Conservation (phyloP, 1,140 invertebrate species). For the Papilio helenus region DNA sequence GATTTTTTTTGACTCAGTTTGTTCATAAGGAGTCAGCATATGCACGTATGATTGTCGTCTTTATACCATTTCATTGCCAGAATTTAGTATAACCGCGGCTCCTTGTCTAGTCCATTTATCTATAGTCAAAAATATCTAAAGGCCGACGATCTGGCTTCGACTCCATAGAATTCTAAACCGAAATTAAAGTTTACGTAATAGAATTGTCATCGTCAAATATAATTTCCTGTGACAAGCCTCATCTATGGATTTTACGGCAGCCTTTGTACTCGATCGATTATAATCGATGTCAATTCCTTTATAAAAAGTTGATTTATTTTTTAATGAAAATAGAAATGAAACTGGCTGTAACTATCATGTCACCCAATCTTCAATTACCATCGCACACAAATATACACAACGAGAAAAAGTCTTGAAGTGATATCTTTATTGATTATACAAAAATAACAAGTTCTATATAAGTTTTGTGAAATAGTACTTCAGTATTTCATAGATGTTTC, state of each 20-base stretch:
- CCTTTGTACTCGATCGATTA: neutral
- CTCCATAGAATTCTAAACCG: neutral
- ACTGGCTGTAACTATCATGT: neutral
- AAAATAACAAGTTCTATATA: too few species aligned
- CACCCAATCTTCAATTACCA: neutral
- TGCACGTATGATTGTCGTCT: too few species aligned
- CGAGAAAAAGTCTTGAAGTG: neutral
- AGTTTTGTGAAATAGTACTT: too few species aligned
- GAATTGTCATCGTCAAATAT: constrained; percentile 17
- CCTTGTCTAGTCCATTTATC: too few species aligned
- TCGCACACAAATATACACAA: neutral
- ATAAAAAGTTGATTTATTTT: constrained; percentile 25
- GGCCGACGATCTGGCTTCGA: constrained; percentile 5
- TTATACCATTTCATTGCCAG: too few species aligned
- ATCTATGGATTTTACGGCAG: constrained; percentile 2
- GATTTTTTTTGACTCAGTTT: neutral
- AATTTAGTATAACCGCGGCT: too few species aligned
- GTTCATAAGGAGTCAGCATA: too few species aligned
- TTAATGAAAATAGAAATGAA: neutral
- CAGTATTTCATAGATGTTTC: too few species aligned
- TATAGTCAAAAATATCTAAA: neutral
- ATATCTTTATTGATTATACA: too few species aligned
- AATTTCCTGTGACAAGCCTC: constrained; percentile 14
- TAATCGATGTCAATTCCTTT: neutral
- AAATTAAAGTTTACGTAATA: constrained; percentile 25